Percentiles rank a stretch among this genome's conserved stretches.
phyloP scores from a whole-genome alignment of 2,113 vertebrate species.

The Brachyhypopomus gauderio region DNA sequence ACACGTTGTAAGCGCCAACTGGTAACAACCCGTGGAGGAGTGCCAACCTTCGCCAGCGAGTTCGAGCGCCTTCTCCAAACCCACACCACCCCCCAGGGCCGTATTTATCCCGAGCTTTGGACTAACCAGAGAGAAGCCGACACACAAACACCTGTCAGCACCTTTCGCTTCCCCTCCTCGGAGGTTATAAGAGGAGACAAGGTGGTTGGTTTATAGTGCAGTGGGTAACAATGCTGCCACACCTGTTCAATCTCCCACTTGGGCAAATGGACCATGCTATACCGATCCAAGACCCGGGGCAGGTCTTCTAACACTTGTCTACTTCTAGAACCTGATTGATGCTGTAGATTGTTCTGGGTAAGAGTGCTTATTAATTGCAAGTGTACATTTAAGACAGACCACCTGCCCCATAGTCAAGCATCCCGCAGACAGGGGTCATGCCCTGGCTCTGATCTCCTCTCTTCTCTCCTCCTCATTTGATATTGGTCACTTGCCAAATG shows the following conservation, averaged over 20 bases:
- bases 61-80: not conserved
- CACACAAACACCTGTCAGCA: slow-evolving; percentile 51
- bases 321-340: too few species aligned
- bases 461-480: not conserved
- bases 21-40: not conserved
- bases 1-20: not conserved
- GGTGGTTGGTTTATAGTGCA: slow-evolving; percentile 1
- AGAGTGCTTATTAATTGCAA: too few species aligned
- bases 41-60: not conserved
- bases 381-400: too few species aligned
- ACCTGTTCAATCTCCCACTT: too few species aligned
- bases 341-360: too few species aligned
- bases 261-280: too few species aligned
- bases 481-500: too few species aligned
- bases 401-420: too few species aligned
- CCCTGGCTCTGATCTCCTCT: not conserved
- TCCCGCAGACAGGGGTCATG: too few species aligned
- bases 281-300: too few species aligned
- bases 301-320: too few species aligned
- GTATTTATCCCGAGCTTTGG: slow-evolving; percentile 13
- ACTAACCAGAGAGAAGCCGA: slow-evolving; percentile 29
- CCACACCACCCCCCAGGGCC: not conserved
- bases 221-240: too few species aligned
- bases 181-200: slow-evolving; percentile 49
- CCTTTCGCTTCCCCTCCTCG: slow-evolving; percentile 29